These are phyloP conservation scores for Delphinapterus leucas DNA, from an alignment of 2,113 vertebrate genomes.

Conservation along the genomic window DNA sequence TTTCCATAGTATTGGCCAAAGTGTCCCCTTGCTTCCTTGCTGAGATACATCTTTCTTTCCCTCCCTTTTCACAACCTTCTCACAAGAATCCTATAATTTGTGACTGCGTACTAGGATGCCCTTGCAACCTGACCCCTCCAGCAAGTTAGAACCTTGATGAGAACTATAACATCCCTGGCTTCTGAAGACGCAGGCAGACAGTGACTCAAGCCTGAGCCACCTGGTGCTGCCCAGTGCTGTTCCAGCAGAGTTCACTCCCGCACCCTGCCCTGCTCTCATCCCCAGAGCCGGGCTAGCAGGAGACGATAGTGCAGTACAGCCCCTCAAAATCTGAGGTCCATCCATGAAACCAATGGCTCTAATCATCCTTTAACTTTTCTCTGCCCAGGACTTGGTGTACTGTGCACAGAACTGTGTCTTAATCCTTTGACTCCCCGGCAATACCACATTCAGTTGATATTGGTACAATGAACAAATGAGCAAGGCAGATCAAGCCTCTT, in stretches of 20 bases:
- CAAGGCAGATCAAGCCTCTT: background rate
- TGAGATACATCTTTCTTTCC: background rate
- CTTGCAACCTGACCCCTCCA: background rate
- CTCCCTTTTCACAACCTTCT: background rate
- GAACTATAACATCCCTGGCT: background rate
- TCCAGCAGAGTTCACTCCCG: background rate
- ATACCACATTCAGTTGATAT: background rate
- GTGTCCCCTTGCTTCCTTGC: background rate
- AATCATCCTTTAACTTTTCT: background rate
- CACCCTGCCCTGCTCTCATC: background rate
- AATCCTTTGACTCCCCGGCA: background rate
- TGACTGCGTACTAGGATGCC: background rate
- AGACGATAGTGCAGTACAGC: rapidly evolving
- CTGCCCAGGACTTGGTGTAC: background rate
- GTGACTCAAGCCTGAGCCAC: background rate
- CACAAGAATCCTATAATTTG: background rate
- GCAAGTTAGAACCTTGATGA: background rate
- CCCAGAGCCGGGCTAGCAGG: background rate
- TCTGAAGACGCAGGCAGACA: background rate
- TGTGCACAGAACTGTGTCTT: background rate
- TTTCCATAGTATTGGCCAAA: background rate
- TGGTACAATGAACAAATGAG: background rate
- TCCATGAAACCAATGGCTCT: background rate
- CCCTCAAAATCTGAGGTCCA: background rate
- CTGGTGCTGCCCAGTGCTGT: background rate